Conservation (phyloP, 2,113 vertebrate genomes). For the Rhinoderma darwinii region DNA sequence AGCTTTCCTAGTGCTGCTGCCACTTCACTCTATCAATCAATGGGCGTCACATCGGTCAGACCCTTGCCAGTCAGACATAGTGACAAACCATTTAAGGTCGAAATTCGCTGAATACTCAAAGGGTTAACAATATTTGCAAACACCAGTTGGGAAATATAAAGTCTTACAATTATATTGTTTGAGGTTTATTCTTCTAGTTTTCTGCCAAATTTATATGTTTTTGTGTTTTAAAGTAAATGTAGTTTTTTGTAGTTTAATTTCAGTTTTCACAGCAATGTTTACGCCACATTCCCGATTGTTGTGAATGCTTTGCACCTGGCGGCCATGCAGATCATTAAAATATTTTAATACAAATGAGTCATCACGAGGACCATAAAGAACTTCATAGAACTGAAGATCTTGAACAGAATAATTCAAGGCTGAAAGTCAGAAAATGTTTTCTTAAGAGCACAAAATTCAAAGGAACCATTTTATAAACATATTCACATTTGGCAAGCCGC, state of each 20-base stretch:
- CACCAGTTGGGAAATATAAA: no score
- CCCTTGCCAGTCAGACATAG: no score
- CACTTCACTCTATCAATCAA: no score
- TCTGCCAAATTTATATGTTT: background rate
- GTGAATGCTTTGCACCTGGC: background rate
- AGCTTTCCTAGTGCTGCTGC: no score
- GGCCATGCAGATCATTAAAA: background rate
- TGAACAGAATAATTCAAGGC: background rate
- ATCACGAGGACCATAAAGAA: background rate
- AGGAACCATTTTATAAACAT: conserved; percentile 30
- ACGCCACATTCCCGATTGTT: background rate
- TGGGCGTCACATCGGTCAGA: no score
- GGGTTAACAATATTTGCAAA: no score
- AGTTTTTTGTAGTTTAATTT: background rate
- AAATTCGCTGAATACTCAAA: no score
- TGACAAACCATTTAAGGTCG: no score
- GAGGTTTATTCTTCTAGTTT: no score
- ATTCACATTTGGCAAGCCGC: conserved; percentile 22
- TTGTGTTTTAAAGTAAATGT: background rate
- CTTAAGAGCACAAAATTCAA: conserved; percentile 14
- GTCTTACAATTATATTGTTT: no score
- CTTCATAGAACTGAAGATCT: background rate
- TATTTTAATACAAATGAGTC: conserved; percentile 6
- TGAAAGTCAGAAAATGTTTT: conserved; percentile 24
- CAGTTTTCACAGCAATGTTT: background rate